Evolutionary conservation across 2,113 vertebrate genomes (phyloP), one percentile per base, ranked within the genome.

Genomic region (Salvelinus namaycush): DNA sequence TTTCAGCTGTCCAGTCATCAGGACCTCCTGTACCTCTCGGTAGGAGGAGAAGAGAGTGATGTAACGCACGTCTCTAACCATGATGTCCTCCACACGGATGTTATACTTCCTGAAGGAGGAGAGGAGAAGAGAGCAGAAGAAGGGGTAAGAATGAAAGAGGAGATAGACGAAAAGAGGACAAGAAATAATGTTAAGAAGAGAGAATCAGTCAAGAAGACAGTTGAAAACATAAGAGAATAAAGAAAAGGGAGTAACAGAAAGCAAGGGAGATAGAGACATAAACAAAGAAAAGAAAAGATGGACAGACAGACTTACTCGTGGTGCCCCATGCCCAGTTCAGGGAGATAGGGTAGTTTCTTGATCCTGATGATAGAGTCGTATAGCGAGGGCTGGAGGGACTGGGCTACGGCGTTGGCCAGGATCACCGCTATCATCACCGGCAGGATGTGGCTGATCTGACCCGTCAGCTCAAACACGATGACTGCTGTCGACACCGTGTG

Each of bases 331-430:
- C 97, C 97, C 81, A 99, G 92, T 80, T 99, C 98, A 0, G 98
- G 98, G 68, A 99, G 95, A 76, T 99, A 99, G 0, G 98, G 98
- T 83, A 99, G 94, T 79, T 99, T 99, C 94, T 99, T 98, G 91
- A 99, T 99, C 76, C 96, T 94, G 89, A 99, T 99, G 93, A 99
- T 99, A 90, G 97, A 99, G 93, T 99, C 98, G 0, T 99, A 99
- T 54, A 99, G 95, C 0, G 97, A 99, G 1, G 98, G 98, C 83
- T 99, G 98, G 22, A 99, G 95, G 51, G 97, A 93, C 93, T 99
- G 97, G 39, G 98, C 97, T 54, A 99, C 98, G 0, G 97, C 96
- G 0, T 99, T 99, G 87, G 98, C 97, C 89, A 99, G 92, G 87
- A 99, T 99, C 82, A 99, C 97, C 0, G 98, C 98, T 0, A 99